These are phyloP conservation scores for Mirounga angustirostris DNA, from an alignment of 2,113 vertebrate species.

Conservation along the genomic window DNA sequence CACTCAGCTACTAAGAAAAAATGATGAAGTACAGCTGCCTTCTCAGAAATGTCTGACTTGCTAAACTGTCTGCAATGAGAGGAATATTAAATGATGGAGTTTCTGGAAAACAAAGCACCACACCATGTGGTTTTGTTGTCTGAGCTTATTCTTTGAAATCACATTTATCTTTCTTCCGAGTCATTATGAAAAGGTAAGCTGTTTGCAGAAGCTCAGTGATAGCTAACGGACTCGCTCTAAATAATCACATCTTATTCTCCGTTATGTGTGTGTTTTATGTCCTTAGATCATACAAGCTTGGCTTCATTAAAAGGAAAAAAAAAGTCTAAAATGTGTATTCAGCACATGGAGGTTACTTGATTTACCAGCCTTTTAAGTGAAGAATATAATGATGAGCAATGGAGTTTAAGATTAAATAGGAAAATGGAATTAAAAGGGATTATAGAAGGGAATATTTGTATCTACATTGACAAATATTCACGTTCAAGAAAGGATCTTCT, in stretches of 20 bases:
- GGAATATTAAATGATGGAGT: slow-evolving; percentile 50
- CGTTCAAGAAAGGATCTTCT: background rate
- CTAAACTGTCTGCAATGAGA: slow-evolving; percentile 47
- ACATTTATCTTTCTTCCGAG: slow-evolving; percentile 55
- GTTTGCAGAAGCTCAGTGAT: slow-evolving; percentile 19
- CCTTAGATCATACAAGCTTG: background rate
- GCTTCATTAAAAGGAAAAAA: background rate
- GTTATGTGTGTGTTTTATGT: background rate
- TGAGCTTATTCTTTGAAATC: slow-evolving; percentile 35
- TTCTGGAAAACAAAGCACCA: slow-evolving; percentile 67
- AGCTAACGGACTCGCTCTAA: slow-evolving; percentile 5
- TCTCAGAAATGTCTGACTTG: slow-evolving; percentile 74
- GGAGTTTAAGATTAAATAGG: background rate
- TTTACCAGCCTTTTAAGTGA: background rate
- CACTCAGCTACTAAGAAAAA: slow-evolving; percentile 67
- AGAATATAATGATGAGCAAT: background rate
- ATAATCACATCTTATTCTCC: background rate
- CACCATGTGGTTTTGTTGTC: background rate
- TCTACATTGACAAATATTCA: background rate
- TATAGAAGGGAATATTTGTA: background rate
- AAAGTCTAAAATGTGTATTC: slow-evolving; percentile 36
- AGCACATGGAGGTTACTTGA: background rate
- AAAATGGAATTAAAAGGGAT: background rate
- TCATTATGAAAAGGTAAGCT: background rate
- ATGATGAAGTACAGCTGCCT: slow-evolving; percentile 63